phyloP scores from a whole-genome alignment of 2,888 invertebrate species.

The Cyaniris semiargus region DNA sequence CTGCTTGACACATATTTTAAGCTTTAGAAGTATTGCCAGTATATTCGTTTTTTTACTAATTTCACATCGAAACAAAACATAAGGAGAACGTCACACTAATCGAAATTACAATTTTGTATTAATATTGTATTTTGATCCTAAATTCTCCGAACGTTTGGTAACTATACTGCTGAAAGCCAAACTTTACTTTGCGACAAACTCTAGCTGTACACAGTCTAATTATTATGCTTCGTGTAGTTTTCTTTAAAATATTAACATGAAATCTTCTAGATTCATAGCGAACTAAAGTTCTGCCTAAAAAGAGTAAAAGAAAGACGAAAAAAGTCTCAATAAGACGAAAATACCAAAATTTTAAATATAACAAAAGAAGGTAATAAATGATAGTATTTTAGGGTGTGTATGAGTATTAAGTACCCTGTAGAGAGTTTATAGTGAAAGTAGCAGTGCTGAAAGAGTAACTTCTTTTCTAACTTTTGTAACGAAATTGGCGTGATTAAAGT shows the following conservation, averaged over 20 bases:
- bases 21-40: background rate
- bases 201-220: conserved; percentile 27
- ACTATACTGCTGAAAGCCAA: conserved; percentile 11
- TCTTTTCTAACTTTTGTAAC: background rate
- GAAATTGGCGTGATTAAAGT: conserved; percentile 3
- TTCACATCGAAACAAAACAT: background rate
- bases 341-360: background rate
- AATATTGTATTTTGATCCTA: background rate
- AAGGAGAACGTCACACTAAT: too few relatives aligned
- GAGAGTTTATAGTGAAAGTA: background rate
- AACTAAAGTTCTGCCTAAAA: background rate
- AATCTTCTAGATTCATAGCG: background rate
- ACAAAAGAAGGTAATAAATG: too few relatives aligned
- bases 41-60: background rate
- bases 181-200: conserved; percentile 28
- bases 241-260: conserved; percentile 1
- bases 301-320: background rate
- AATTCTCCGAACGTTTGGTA: background rate
- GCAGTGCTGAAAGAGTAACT: background rate
- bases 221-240: conserved; percentile 20
- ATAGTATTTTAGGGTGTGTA: too few relatives aligned
- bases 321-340: background rate
- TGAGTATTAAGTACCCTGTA: too few relatives aligned
- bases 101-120: too few relatives aligned
- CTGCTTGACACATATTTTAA: background rate